Evolutionary conservation across 2,113 vertebrate species (phyloP).

Genomic region (Regulus satrapa): DNA sequence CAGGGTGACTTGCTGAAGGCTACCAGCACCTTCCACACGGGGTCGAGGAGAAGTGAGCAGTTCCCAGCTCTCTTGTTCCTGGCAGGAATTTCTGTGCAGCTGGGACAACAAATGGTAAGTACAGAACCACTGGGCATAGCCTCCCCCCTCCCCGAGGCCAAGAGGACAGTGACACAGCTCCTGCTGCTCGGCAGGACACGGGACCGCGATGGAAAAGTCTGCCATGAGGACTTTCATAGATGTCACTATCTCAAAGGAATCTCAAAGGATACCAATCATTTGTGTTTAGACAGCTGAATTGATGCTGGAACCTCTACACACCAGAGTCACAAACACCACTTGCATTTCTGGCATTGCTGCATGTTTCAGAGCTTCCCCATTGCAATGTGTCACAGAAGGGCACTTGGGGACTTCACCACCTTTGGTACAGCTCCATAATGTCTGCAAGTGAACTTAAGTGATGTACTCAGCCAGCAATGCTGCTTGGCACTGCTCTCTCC

Average conservation of each 20-base stretch:
- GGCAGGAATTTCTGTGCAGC: background rate
- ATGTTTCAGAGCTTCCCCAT: background rate
- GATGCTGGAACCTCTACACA: background rate
- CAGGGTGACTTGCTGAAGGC: background rate
- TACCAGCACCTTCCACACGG: background rate
- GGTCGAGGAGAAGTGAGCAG: background rate
- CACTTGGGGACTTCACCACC: background rate
- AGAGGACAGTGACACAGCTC: background rate
- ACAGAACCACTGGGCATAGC: background rate
- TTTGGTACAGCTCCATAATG: background rate
- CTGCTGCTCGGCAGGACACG: background rate
- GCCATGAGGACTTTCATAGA: background rate
- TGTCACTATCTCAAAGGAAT: background rate
- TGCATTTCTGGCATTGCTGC: background rate
- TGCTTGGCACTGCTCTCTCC: background rate
- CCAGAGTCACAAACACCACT: background rate
- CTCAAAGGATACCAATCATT: background rate
- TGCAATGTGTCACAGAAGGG: background rate
- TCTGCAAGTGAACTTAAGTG: background rate
- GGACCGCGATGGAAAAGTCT: background rate
- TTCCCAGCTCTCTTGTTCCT: background rate
- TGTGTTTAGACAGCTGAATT: slow-evolving; percentile 3
- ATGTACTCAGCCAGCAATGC: background rate
- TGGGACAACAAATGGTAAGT: background rate
- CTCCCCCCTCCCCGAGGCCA: background rate